A percentile compares a stretch with the other conserved stretches of the same genome.
Evolutionary conservation across 2,113 vertebrate species (phyloP).

Genomic region (Egretta garzetta): DNA sequence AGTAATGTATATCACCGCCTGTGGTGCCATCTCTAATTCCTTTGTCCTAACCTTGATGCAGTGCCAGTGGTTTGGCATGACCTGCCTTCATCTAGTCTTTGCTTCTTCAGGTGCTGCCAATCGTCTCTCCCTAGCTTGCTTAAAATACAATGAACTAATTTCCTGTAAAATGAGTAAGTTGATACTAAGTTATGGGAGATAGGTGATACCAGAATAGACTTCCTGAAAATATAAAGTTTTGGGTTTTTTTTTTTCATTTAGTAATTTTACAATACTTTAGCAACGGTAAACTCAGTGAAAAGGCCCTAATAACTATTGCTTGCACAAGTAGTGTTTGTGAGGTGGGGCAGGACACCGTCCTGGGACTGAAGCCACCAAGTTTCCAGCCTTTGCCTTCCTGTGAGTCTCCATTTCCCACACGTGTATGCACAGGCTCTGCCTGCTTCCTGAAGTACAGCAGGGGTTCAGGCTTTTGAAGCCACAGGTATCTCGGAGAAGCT

Average conservation of each 20-base stretch:
- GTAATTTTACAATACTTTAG: background rate
- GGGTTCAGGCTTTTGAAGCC: background rate
- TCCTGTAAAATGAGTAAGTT: background rate
- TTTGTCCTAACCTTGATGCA: background rate
- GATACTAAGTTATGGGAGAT: background rate
- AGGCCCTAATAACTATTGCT: background rate
- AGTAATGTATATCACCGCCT: background rate
- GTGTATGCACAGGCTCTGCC: accelerated
- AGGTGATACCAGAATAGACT: background rate
- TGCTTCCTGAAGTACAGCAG: background rate
- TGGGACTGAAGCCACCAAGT: background rate
- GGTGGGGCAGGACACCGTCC: background rate
- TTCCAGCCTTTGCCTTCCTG: background rate
- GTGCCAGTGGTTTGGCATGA: background rate
- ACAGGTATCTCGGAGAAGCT: background rate
- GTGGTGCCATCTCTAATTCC: background rate
- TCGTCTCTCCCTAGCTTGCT: background rate
- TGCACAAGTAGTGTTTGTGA: background rate
- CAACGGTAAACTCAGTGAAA: background rate
- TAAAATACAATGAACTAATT: background rate
- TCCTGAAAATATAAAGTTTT: background rate
- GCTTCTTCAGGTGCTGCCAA: background rate
- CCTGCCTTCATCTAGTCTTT: background rate
- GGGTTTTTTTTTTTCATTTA: background rate
- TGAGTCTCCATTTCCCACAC: background rate